These are phyloP conservation scores for Gallirallus australis DNA, from an alignment of 2,797 vertebrate species.

Conservation along the genomic window DNA sequence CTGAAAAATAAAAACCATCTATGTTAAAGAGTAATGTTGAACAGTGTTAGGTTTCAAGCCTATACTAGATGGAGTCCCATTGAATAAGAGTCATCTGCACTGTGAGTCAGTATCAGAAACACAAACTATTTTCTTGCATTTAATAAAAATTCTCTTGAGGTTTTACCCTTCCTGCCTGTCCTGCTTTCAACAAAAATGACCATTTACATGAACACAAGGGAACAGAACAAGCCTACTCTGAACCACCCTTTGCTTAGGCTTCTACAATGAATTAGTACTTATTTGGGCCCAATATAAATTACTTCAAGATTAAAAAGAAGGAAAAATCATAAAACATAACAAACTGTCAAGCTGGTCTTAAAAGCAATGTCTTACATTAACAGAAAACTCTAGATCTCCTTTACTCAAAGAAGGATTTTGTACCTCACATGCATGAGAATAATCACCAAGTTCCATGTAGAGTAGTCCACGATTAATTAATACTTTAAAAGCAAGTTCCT, in stretches of 20 bases:
- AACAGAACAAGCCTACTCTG: neutral
- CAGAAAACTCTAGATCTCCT: neutral
- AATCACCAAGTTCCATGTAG: conserved; percentile 73
- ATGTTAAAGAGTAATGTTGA: neutral
- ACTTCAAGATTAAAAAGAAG: neutral
- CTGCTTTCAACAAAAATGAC: neutral
- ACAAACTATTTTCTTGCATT: neutral
- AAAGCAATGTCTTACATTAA: neutral
- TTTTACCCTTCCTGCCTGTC: neutral
- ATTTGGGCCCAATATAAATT: neutral
- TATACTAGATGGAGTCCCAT: neutral
- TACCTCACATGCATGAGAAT: conserved; percentile 80
- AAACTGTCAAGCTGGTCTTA: neutral
- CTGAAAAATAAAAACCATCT: neutral
- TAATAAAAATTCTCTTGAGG: neutral
- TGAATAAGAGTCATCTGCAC: neutral
- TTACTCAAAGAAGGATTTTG: neutral
- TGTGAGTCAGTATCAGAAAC: neutral
- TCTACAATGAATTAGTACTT: neutral
- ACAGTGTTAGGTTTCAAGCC: neutral
- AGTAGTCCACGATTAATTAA: conserved; percentile 81
- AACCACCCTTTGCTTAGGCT: neutral
- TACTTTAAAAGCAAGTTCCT: conserved; percentile 75
- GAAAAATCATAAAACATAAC: neutral
- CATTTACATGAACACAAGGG: neutral